Base-by-base conservation (phyloP, 2,797 vertebrate species). In the Oryzias dopingdopingensis region DNA sequence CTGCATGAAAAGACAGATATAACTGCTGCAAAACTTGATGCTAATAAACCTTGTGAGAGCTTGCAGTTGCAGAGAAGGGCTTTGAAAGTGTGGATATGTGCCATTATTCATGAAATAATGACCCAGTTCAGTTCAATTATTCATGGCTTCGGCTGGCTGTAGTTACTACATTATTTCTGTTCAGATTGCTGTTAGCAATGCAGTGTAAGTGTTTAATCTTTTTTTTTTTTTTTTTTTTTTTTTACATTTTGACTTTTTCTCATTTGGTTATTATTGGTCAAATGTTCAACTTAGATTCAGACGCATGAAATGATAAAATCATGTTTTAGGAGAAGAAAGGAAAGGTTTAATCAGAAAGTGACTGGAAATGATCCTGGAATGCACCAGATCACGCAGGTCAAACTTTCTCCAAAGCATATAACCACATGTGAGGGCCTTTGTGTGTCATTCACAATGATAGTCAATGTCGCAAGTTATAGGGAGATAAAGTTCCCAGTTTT, bases 71-170 rank as follows among this genome's bases (percentile, higher is more conserved):
- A 72, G 66, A 76, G 62, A 63, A 55, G 56, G 55, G 50, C 65
- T 78, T 80, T 81, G 58, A 63, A 43, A 51, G 42, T 47, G 37
- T 60, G 51, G 66, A 68, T 56, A 43, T 40, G 53, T 67, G 65
- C 43, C 52, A 65, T 76, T 70, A 72, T 83, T 79, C 68, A 82
- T 81, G 67, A 81, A 76, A 64, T 81, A 72, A 81, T 82, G 81
- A 79, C 45, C 54, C 68, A 43, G 62, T 80, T 76, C 79, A 77
- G 68, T 66, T 53, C 66, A 67, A 60, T 66, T 62, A 67, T 44
- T 71, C 47, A 42, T 17, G 46, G 53, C 66, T 69, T 73, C 68
- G 66, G 29, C 75, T 59, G 32, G 40, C 54, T 68, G 53, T 50
- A 68, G 53, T 55, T 70, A 60, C 52, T 68, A 83, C 67, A 73